A percentile compares a stretch with the other conserved stretches of the same genome.
phyloP scores from a whole-genome alignment of 2,888 invertebrate species.

The Drosophila subquinaria region DNA sequence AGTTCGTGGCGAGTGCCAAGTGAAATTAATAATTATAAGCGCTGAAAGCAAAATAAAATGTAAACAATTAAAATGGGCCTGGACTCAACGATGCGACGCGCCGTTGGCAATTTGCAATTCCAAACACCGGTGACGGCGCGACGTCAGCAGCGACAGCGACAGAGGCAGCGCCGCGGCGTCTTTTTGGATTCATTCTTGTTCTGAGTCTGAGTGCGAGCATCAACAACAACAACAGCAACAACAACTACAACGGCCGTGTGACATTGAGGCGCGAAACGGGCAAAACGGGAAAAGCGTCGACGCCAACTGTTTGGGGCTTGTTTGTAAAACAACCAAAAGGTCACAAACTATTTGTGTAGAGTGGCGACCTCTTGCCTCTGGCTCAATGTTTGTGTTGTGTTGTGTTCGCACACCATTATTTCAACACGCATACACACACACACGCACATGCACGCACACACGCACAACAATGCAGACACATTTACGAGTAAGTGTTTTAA shows the following conservation, averaged over 20 bases:
- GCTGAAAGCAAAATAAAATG: conserved; percentile 79
- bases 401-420: conserved; percentile 63
- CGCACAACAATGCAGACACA: conserved; percentile 51
- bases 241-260: conserved; percentile 46
- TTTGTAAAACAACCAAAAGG: conserved; percentile 83
- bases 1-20: conserved; percentile 54
- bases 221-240: conserved; percentile 23
- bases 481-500: conserved; percentile 76
- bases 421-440: conserved; percentile 46
- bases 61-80: conserved; percentile 80
- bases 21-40: conserved; percentile 79
- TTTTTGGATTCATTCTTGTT: conserved; percentile 20
- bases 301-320: conserved; percentile 71
- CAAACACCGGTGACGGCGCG: conserved; percentile 63
- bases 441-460: conserved; percentile 26
- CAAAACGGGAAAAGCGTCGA: conserved; percentile 25
- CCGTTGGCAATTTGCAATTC: conserved; percentile 81
- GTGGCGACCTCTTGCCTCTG: conserved; percentile 70
- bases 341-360: conserved; percentile 80
- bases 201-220: conserved; percentile 17
- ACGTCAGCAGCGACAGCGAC: conserved; percentile 13
- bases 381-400: conserved; percentile 56
- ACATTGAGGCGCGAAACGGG: conserved; percentile 69
- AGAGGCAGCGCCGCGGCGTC: conserved; percentile 15
- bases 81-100: conserved; percentile 68